Evolutionary conservation across 2,797 vertebrate species (phyloP).

Genomic region (Podarcis siculus): DNA sequence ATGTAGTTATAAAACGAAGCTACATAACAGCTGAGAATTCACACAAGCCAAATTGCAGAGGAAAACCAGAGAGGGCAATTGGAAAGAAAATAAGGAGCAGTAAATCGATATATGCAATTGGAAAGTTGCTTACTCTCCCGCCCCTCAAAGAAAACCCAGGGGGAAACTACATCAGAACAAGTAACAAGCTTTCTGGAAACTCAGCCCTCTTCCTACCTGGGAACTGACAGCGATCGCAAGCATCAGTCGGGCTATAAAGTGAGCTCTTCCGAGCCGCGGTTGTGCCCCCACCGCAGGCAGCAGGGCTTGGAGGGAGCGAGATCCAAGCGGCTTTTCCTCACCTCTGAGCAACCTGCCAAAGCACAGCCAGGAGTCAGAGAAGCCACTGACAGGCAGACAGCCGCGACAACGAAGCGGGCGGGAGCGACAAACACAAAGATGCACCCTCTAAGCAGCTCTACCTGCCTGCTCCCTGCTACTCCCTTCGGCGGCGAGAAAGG

Average conservation of each 20-base stretch:
- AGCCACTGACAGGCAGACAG: neutral
- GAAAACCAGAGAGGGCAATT: neutral
- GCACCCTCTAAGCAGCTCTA: neutral
- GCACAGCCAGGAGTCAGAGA: neutral
- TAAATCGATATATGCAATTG: neutral
- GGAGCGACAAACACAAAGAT: neutral
- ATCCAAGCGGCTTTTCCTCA: conserved; percentile 7
- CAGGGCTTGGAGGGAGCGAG: neutral
- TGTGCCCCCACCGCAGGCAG: neutral
- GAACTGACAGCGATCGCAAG: neutral
- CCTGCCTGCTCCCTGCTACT: neutral
- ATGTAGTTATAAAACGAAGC: neutral
- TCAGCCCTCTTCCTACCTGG: neutral
- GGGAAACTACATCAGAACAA: neutral
- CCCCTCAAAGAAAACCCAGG: neutral
- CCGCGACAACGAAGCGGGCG: neutral
- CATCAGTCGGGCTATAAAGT: neutral
- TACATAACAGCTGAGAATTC: neutral
- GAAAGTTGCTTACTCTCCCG: neutral
- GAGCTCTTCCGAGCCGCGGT: neutral
- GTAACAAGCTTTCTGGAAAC: neutral
- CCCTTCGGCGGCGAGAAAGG: neutral
- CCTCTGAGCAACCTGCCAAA: neutral
- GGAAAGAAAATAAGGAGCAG: neutral
- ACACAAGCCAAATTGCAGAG: neutral